phyloP scores from a whole-genome alignment of 2,113 vertebrate genomes.

The Ameiurus melas region DNA sequence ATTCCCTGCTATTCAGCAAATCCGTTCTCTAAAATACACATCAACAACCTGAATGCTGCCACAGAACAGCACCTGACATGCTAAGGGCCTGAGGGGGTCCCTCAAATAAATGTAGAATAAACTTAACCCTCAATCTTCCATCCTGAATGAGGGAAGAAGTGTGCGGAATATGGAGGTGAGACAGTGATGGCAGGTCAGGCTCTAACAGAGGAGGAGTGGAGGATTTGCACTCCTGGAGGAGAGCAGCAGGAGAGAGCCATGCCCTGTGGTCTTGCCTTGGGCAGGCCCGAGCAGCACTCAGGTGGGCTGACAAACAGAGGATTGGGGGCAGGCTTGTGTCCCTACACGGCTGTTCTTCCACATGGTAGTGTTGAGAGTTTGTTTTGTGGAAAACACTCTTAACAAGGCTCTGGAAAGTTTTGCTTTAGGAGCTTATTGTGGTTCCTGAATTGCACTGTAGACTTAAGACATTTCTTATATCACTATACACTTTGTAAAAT shows the following conservation, averaged over 20 bases:
- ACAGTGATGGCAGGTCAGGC: constrained; percentile 57
- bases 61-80: constrained; percentile 59
- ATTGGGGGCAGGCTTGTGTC: constrained; percentile 52
- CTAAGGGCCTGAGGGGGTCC: constrained; percentile 66
- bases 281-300: constrained; percentile 76
- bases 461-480: neutral
- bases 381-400: constrained; percentile 27
- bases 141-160: constrained; percentile 62
- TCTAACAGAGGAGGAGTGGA: constrained; percentile 74
- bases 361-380: constrained; percentile 17
- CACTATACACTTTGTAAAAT: neutral
- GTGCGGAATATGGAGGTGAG: constrained; percentile 64
- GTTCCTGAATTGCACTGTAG: neutral
- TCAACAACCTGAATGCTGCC: constrained; percentile 50
- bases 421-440: neutral
- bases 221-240: constrained; percentile 54
- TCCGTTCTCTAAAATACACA: constrained; percentile 64
- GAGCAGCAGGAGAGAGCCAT: constrained; percentile 70
- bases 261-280: constrained; percentile 81
- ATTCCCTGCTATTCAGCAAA: neutral
- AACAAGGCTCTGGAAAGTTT: constrained; percentile 33
- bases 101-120: constrained; percentile 51
- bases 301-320: constrained; percentile 74
- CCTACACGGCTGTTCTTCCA: constrained; percentile 34
- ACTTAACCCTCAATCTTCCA: constrained; percentile 55